Evolutionary conservation across 2,113 vertebrate genomes (phyloP).

Genomic region (Leiothrix lutea): DNA sequence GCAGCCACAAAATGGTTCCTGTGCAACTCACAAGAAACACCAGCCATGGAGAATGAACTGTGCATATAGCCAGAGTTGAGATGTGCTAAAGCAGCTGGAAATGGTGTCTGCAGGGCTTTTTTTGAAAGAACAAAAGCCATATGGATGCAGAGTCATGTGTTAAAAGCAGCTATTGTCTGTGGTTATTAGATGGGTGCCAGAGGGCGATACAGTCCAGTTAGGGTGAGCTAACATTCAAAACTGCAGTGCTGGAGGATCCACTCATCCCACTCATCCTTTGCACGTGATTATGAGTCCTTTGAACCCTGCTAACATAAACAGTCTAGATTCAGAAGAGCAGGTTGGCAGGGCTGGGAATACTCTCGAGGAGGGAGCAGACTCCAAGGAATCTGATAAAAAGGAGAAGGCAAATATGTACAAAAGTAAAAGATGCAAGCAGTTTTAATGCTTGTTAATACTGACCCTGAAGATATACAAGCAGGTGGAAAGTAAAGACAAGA

Average conservation of each 20-base stretch:
- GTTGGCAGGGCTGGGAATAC: not conserved
- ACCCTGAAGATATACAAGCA: not conserved
- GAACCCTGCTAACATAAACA: not conserved
- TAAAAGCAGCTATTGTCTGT: not conserved
- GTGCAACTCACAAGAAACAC: not conserved
- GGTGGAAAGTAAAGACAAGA: not conserved
- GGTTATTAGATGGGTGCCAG: not conserved
- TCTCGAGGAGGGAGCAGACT: not conserved
- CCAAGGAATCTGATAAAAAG: not conserved
- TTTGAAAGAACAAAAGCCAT: not conserved
- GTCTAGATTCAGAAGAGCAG: not conserved
- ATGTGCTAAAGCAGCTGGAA: not conserved
- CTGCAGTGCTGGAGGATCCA: rapidly evolving
- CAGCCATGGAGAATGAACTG: rapidly evolving
- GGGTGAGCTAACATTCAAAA: not conserved
- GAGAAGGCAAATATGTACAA: not conserved
- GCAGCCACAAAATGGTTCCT: not conserved
- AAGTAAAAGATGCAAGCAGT: not conserved
- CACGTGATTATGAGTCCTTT: rapidly evolving
- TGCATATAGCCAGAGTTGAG: not conserved
- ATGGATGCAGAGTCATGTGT: not conserved
- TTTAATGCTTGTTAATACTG: not conserved
- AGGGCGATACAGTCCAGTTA: not conserved
- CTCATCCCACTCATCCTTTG: not conserved
- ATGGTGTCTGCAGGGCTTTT: not conserved